These are phyloP conservation scores for Ips nitidus DNA, from an alignment of 1,140 invertebrate genomes.

Conservation along the genomic window DNA sequence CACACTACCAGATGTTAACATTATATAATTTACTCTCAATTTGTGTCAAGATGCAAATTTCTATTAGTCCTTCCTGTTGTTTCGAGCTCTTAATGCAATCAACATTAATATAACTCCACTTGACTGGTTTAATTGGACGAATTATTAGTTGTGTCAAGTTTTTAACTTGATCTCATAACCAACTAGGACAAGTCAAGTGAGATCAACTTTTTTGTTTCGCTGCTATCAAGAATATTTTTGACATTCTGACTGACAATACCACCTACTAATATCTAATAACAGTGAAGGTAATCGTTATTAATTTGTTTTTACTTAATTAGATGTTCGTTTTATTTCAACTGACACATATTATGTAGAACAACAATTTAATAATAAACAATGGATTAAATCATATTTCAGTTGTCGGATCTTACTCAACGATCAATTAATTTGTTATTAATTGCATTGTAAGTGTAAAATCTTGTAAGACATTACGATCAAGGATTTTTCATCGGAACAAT, in stretches of 20 bases:
- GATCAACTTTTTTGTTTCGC: slow-evolving; percentile 15
- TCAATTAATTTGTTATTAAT: background rate
- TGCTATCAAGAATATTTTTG: no score
- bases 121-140: slow-evolving; percentile 29
- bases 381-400: no score
- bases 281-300: no score
- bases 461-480: slow-evolving; percentile 6
- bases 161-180: slow-evolving; percentile 14
- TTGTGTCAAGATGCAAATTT: slow-evolving; percentile 37
- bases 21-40: slow-evolving; percentile 33
- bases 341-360: no score
- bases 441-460: slow-evolving; percentile 5
- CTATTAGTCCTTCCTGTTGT: slow-evolving; percentile 36
- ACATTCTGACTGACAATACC: no score
- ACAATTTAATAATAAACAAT: no score
- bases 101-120: slow-evolving; percentile 19
- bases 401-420: no score
- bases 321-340: no score
- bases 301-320: no score
- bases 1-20: slow-evolving; percentile 25
- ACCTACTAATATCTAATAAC: no score
- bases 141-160: slow-evolving; percentile 32
- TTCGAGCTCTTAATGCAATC: slow-evolving; percentile 30
- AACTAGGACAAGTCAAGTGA: slow-evolving; percentile 23
- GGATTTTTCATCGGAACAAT: slow-evolving; percentile 12